phyloP scores from a whole-genome alignment of 2,888 invertebrate genomes.

The Acleris literana region DNA sequence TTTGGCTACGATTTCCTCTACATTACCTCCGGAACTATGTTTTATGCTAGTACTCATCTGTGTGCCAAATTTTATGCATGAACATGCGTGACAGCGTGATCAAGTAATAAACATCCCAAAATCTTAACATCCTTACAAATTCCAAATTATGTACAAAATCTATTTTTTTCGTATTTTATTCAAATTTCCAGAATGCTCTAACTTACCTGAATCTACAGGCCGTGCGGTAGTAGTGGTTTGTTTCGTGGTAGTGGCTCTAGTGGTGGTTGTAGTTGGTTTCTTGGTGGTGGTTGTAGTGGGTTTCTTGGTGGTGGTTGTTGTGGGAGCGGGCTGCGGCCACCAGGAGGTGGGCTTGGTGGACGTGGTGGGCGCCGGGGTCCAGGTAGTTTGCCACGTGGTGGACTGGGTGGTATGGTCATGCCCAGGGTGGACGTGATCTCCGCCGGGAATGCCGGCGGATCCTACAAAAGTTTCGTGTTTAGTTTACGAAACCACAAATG shows the following conservation, averaged over 20 bases:
- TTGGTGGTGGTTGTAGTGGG: constrained; percentile 47
- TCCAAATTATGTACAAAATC: no score
- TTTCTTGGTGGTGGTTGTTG: constrained; percentile 49
- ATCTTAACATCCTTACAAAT: no score
- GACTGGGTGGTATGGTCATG: constrained; percentile 61
- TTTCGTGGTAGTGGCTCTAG: constrained; percentile 47
- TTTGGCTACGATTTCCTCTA: no score
- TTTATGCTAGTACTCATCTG: no score
- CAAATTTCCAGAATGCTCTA: not conserved
- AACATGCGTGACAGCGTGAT: no score
- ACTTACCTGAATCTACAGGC: constrained; percentile 46
- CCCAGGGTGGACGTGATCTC: constrained; percentile 53
- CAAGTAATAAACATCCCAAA: no score
- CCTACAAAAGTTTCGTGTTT: constrained; percentile 45
- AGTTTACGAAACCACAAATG: not conserved
- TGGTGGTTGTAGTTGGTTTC: constrained; percentile 50
- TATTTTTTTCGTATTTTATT: not conserved
- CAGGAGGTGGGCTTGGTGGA: constrained; percentile 59
- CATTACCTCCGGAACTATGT: no score
- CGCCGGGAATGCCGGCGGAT: constrained; percentile 56
- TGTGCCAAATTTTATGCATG: no score
- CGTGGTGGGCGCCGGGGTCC: constrained; percentile 66
- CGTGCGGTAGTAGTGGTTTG: constrained; percentile 41
- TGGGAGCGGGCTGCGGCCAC: constrained; percentile 62
- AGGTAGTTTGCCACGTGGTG: constrained; percentile 72